phyloP scores from a whole-genome alignment of 2,888 invertebrate species.

The Hirtodrosophila duncani region DNA sequence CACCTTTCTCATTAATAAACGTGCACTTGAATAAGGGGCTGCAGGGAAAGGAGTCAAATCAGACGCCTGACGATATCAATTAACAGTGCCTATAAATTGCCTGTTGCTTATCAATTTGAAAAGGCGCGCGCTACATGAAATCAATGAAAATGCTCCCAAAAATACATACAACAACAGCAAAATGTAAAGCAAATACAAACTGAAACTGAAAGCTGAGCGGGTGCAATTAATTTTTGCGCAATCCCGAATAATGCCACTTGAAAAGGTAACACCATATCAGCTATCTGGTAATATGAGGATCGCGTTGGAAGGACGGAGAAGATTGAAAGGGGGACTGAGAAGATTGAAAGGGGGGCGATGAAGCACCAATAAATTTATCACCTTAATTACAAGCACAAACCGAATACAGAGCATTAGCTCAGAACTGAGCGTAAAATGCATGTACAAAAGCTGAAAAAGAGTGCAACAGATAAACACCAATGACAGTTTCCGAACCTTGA shows the following conservation, averaged over 20 bases:
- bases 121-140: constrained; percentile 28
- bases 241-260: constrained; percentile 36
- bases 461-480: constrained; percentile 53
- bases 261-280: constrained; percentile 33
- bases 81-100: constrained; percentile 62
- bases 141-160: constrained; percentile 14
- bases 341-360: not conserved
- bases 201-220: not conserved
- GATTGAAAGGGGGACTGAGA: not conserved
- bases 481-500: constrained; percentile 65
- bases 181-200: constrained; percentile 1
- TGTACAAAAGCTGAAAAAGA: constrained; percentile 42
- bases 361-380: constrained; percentile 69
- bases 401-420: constrained; percentile 4
- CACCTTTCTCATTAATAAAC: constrained; percentile 64
- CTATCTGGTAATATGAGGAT: constrained; percentile 10
- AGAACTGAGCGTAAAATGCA: constrained; percentile 1
- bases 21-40: not conserved
- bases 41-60: no score
- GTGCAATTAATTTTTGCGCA: constrained; percentile 8
- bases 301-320: not conserved
- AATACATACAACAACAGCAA: constrained; percentile 24
- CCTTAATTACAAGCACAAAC: constrained; percentile 60
- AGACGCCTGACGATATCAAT: constrained; percentile 50
- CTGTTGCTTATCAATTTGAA: constrained; percentile 60